Evolutionary conservation across 2,888 invertebrate species (phyloP).

Genomic region (Venusia cambrica): DNA sequence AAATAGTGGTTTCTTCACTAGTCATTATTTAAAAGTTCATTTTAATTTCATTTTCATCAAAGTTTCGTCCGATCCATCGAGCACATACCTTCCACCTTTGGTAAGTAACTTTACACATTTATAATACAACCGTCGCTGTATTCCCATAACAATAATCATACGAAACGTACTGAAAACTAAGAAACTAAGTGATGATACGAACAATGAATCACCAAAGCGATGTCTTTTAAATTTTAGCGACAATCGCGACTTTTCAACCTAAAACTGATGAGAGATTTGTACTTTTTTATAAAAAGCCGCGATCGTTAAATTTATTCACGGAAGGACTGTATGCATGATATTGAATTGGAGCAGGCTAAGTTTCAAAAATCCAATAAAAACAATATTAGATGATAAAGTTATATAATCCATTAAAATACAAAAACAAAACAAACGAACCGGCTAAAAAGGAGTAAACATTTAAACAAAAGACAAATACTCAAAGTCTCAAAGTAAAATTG

Average conservation of each 20-base stretch:
- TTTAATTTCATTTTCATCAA: slow-evolving; percentile 58
- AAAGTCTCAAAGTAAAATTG: slow-evolving; percentile 41
- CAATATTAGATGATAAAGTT: slow-evolving; percentile 62
- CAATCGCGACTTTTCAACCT: slow-evolving; percentile 58
- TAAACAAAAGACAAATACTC: slow-evolving; percentile 74
- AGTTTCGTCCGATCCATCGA: slow-evolving; percentile 50
- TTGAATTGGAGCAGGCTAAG: slow-evolving; percentile 43
- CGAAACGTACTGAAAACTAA: slow-evolving; percentile 45
- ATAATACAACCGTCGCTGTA: slow-evolving; percentile 47
- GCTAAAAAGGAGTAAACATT: slow-evolving; percentile 46
- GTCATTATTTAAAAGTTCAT: slow-evolving; percentile 66
- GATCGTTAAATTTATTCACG: slow-evolving; percentile 30
- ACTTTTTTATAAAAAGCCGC: slow-evolving; percentile 63
- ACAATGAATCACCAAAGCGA: slow-evolving; percentile 45
- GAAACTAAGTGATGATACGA: slow-evolving; percentile 35
- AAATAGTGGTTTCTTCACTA: slow-evolving; percentile 39
- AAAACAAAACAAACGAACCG: slow-evolving; percentile 75
- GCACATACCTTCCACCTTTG: slow-evolving; percentile 50
- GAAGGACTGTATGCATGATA: slow-evolving; percentile 29
- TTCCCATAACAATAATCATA: slow-evolving; percentile 44
- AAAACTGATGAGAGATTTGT: slow-evolving; percentile 75
- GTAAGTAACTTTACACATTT: slow-evolving; percentile 29
- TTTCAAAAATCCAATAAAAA: slow-evolving; percentile 56
- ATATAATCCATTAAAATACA: slow-evolving; percentile 77
- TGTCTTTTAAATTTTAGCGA: slow-evolving; percentile 52